These are phyloP conservation scores for Mechanitis mazaeus DNA, from an alignment of 2,888 invertebrate genomes.

Conservation along the genomic window DNA sequence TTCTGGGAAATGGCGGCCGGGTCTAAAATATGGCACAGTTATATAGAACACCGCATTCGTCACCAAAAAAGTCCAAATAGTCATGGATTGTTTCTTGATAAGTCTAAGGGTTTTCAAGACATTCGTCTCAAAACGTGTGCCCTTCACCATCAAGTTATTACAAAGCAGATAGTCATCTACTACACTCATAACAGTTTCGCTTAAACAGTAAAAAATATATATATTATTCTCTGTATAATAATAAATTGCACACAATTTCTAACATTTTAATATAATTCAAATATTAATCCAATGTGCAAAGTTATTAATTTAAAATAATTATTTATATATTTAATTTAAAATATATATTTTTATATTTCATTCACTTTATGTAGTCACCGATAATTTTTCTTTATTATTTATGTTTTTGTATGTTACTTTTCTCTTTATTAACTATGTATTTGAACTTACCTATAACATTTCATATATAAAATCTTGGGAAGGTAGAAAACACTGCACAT, in stretches of 20 bases:
- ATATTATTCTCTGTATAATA: too few relatives aligned
- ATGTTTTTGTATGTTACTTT: not conserved
- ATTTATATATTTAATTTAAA: too few relatives aligned
- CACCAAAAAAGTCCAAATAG: constrained; percentile 47
- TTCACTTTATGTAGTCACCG: too few relatives aligned
- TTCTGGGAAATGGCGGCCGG: constrained; percentile 34
- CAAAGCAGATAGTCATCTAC: constrained; percentile 37
- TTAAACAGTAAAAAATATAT: constrained; percentile 23
- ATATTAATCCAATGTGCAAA: too few relatives aligned
- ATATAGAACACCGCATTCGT: constrained; percentile 41
- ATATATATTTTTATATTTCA: too few relatives aligned
- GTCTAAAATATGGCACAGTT: constrained; percentile 34
- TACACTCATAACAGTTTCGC: constrained; percentile 37
- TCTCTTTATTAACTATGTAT: not conserved
- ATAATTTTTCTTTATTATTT: too few relatives aligned
- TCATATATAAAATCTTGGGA: constrained; percentile 7
- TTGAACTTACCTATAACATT: not conserved
- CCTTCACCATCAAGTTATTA: constrained; percentile 33
- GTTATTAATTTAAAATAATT: too few relatives aligned
- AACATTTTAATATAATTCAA: too few relatives aligned
- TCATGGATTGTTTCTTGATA: constrained; percentile 45
- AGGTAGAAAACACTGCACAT: constrained; percentile 4
- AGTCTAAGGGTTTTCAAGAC: constrained; percentile 34
- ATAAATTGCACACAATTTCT: too few relatives aligned
- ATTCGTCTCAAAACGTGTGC: constrained; percentile 41